These are phyloP conservation scores for Panthera uncia DNA, from an alignment of 2,113 vertebrate genomes.

Conservation along the genomic window DNA sequence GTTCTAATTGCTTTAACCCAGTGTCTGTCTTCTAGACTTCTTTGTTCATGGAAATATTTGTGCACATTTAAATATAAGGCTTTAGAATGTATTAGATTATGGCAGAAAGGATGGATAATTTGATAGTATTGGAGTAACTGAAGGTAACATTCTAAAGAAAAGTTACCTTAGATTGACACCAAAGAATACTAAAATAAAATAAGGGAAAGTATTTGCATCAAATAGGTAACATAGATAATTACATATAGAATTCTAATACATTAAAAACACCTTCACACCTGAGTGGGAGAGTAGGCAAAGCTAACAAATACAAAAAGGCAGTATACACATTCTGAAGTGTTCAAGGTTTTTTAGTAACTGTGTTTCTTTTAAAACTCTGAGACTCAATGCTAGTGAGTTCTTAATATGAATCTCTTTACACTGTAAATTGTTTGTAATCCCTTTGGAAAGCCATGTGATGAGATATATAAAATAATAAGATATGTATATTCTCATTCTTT, in stretches of 20 bases:
- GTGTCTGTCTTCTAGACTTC: background rate
- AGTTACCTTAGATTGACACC: background rate
- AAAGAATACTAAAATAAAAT: background rate
- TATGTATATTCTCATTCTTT: background rate
- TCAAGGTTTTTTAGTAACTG: background rate
- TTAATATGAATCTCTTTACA: background rate
- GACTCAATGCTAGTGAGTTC: background rate
- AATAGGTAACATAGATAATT: background rate
- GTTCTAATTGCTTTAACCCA: background rate
- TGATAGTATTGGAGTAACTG: background rate
- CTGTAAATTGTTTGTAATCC: background rate
- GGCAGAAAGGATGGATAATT: conserved; percentile 6
- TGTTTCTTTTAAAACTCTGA: background rate
- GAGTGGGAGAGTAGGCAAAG: background rate
- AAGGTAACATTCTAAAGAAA: conserved; percentile 7
- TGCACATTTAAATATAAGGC: background rate
- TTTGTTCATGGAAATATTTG: conserved; percentile 2
- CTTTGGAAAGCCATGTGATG: background rate
- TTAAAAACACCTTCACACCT: background rate
- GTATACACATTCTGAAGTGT: background rate
- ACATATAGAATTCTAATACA: background rate
- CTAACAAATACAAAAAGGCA: background rate
- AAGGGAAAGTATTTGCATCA: background rate
- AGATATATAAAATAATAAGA: background rate
- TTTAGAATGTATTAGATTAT: background rate